Conservation (phyloP, 2,113 vertebrate genomes). For the Bucco capensis region DNA sequence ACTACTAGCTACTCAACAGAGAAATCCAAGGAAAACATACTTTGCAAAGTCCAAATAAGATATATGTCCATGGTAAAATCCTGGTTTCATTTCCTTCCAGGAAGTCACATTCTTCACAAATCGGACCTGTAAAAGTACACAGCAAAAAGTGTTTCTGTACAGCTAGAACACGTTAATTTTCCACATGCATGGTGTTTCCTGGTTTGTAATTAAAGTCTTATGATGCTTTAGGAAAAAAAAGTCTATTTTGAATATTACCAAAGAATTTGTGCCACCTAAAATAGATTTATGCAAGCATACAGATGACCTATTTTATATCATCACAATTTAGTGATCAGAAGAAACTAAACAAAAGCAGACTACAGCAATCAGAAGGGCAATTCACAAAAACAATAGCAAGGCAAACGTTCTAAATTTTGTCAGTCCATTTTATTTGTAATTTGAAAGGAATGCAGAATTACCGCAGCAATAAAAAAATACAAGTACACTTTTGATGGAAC, state of each 20-base stretch:
- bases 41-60: constrained; percentile 95
- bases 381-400: background rate
- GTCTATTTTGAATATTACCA: background rate
- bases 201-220: background rate
- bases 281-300: background rate
- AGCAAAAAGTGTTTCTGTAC: background rate
- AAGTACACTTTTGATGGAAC: background rate
- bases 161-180: background rate
- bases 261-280: background rate
- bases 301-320: background rate
- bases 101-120: constrained; percentile 95
- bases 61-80: constrained; percentile 95
- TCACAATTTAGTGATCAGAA: background rate
- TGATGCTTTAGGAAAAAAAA: background rate
- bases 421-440: background rate
- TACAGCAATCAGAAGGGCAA: background rate
- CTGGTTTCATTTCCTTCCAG: constrained; percentile 96
- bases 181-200: background rate
- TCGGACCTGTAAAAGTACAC: constrained; percentile 79
- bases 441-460: background rate
- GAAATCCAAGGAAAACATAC: constrained; percentile 71
- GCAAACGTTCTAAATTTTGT: background rate
- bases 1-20: background rate
- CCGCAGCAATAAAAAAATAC: background rate
- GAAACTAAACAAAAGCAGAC: background rate